These are phyloP conservation scores for Stegostoma tigrinum DNA, from an alignment of 2,113 vertebrate species.

Conservation along the genomic window DNA sequence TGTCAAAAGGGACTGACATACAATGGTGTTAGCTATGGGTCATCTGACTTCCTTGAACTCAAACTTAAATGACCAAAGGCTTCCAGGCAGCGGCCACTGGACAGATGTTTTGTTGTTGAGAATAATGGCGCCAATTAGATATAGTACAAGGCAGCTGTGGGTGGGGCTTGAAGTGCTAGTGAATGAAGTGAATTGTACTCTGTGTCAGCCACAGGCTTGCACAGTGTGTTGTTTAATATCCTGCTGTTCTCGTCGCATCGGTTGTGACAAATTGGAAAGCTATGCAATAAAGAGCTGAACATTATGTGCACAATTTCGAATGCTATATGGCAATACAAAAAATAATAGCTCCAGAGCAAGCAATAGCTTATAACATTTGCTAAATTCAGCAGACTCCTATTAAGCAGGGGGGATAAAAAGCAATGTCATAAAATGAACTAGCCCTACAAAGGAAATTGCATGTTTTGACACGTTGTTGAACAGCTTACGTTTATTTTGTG, in stretches of 20 bases:
- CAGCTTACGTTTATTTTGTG: neutral
- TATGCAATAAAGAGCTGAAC: constrained; percentile 18
- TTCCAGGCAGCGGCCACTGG: constrained; percentile 22
- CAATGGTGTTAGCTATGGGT: constrained; percentile 35
- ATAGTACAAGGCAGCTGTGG: constrained; percentile 35
- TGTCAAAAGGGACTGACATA: constrained; percentile 35
- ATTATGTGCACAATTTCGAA: constrained; percentile 13
- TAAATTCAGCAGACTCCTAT: neutral
- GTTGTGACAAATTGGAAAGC: constrained; percentile 33
- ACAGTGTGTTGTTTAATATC: constrained; percentile 33
- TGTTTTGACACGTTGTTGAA: constrained; percentile 9
- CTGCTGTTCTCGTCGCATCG: constrained; percentile 27
- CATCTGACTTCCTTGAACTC: constrained; percentile 37
- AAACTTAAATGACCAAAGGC: constrained; percentile 37
- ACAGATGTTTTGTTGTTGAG: constrained; percentile 37
- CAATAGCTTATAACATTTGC: neutral
- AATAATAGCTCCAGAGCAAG: neutral
- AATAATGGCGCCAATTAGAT: constrained; percentile 37
- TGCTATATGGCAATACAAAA: constrained; percentile 17
- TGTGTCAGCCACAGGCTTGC: constrained; percentile 16
- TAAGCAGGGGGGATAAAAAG: neutral
- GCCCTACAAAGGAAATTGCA: neutral
- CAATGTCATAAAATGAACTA: neutral
- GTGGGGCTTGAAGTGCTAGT: constrained; percentile 32
- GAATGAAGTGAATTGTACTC: constrained; percentile 36